These are phyloP conservation scores for Beroe ovata DNA, from an alignment of 37 sponge, comb jelly and placozoan genomes.

Conservation along the genomic window DNA sequence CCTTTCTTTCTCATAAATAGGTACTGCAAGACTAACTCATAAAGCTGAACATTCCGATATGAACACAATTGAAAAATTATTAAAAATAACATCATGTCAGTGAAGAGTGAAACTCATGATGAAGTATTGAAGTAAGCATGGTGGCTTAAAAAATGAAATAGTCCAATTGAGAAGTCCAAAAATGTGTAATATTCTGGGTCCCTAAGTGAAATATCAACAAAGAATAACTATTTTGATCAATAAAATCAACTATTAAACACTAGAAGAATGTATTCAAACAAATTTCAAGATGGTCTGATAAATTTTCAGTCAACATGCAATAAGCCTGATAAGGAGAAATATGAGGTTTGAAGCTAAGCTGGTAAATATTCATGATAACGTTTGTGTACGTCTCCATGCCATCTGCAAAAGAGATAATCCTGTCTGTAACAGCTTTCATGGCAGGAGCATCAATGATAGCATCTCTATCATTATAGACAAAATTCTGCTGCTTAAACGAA, in stretches of 20 bases:
- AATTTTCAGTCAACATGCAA: conserved; percentile 48
- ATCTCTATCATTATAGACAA: background rate
- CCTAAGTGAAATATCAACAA: too few relatives aligned
- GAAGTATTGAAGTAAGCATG: too few relatives aligned
- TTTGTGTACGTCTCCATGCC: background rate
- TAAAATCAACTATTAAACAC: background rate
- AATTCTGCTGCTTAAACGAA: conserved; percentile 22
- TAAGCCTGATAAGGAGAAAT: background rate
- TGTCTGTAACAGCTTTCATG: background rate
- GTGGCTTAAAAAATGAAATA: too few relatives aligned
- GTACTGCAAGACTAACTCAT: too few relatives aligned
- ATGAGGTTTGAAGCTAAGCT: background rate
- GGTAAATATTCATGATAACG: conserved; percentile 17
- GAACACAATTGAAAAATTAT: too few relatives aligned
- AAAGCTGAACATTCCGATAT: too few relatives aligned
- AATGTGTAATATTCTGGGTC: too few relatives aligned
- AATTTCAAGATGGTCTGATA: background rate
- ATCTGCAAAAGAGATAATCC: background rate
- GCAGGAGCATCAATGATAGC: background rate
- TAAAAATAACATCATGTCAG: too few relatives aligned
- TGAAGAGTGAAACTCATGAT: too few relatives aligned
- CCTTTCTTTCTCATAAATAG: too few relatives aligned
- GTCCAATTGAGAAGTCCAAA: too few relatives aligned
- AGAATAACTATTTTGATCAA: background rate
- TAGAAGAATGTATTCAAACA: conserved; percentile 24